These are phyloP conservation scores for Caerostris extrusa DNA, from an alignment of 1,140 invertebrate species.

Conservation along the genomic window DNA sequence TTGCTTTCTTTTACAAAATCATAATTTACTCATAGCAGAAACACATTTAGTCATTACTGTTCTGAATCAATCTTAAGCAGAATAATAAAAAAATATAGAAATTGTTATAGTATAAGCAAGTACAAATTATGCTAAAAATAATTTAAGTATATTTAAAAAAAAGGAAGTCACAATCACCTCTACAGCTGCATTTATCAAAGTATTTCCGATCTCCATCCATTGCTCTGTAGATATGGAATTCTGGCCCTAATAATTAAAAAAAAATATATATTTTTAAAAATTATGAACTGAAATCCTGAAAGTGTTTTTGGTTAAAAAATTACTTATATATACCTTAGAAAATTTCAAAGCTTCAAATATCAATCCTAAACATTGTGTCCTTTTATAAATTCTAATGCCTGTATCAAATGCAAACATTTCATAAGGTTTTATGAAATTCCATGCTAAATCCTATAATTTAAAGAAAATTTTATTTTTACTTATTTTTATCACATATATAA, in stretches of 20 bases:
- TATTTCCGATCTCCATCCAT: constrained; percentile 3
- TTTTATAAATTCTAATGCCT: constrained; percentile 33
- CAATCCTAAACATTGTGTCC: constrained; percentile 56
- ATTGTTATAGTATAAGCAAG: too few species aligned
- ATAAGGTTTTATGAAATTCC: constrained; percentile 20
- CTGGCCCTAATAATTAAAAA: constrained; percentile 13
- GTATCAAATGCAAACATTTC: constrained; percentile 55
- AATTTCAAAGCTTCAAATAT: constrained; percentile 60
- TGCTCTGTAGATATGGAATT: background rate
- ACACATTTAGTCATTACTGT: too few species aligned
- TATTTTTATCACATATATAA: too few species aligned
- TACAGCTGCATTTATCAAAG: background rate
- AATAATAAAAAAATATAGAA: too few species aligned
- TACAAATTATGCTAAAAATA: too few species aligned
- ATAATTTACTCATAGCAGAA: too few species aligned
- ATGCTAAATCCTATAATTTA: constrained; percentile 39
- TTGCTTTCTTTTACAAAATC: too few species aligned
- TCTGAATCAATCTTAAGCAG: too few species aligned
- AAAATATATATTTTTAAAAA: background rate
- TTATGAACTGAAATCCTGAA: background rate
- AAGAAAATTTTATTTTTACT: too few species aligned
- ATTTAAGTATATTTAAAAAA: too few species aligned
- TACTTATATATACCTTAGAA: constrained; percentile 46
- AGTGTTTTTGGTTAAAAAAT: background rate
- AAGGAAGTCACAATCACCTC: background rate